Evolutionary conservation across 2,888 invertebrate species (phyloP).

Genomic region (Parapristionchus giblindavisi): DNA sequence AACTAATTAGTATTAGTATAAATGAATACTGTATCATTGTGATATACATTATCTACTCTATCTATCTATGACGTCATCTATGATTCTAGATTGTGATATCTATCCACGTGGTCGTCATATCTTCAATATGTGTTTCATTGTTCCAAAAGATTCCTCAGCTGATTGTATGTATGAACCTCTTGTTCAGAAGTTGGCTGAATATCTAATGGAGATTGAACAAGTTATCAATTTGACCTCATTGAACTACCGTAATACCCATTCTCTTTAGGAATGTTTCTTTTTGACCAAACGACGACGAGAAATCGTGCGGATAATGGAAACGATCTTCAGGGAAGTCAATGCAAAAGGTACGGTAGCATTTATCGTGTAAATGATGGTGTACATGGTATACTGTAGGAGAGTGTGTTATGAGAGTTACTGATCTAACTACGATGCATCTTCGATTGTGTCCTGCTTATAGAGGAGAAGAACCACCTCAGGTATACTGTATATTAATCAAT

Average conservation of each 20-base stretch:
- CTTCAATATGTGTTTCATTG: constrained; percentile 69
- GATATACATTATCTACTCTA: not conserved
- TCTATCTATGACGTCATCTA: not conserved
- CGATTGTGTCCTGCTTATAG: constrained; percentile 64
- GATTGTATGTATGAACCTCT: constrained; percentile 68
- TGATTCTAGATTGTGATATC: constrained; percentile 34
- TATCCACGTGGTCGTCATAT: constrained; percentile 54
- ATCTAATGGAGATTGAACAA: constrained; percentile 65
- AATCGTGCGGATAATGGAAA: constrained; percentile 54
- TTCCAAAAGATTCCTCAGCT: constrained; percentile 48
- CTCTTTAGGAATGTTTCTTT: constrained; percentile 51
- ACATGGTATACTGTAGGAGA: constrained; percentile 51
- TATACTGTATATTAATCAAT: not conserved
- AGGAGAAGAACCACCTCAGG: constrained; percentile 62
- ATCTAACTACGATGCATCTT: constrained; percentile 59
- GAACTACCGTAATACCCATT: too few relatives aligned
- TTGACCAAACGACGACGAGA: constrained; percentile 48
- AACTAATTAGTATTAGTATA: not conserved
- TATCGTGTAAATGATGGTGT: not conserved
- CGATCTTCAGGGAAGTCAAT: constrained; percentile 59
- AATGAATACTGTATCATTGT: not conserved
- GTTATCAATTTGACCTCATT: too few relatives aligned
- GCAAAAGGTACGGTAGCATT: constrained; percentile 48
- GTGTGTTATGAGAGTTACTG: constrained; percentile 55
- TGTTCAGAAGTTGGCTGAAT: constrained; percentile 67